phyloP scores from a whole-genome alignment of 1,140 invertebrate species.

The Mizuhopecten yessoensis region DNA sequence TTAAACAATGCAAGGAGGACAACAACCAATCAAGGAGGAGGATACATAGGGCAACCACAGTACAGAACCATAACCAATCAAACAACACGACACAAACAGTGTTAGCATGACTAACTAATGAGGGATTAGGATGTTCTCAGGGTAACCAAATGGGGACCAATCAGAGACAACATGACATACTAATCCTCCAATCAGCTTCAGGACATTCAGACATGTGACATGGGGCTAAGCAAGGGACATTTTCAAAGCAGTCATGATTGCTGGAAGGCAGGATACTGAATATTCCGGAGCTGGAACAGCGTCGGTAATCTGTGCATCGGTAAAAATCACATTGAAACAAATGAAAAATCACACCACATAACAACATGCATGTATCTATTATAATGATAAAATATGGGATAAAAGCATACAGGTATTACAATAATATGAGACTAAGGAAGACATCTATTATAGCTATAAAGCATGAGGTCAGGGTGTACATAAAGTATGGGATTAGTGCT shows the following conservation, averaged over 20 bases:
- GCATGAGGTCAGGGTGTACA: no score
- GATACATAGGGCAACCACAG: not conserved
- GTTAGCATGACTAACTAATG: not conserved
- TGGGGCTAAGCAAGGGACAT: not conserved
- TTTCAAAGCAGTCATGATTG: not conserved
- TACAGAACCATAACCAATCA: not conserved
- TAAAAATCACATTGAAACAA: constrained; percentile 7
- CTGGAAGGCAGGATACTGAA: not conserved
- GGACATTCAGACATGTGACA: not conserved
- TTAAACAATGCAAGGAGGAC: not conserved
- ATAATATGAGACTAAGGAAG: no score
- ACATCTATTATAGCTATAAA: no score
- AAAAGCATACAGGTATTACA: no score
- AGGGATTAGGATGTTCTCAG: not conserved
- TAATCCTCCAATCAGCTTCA: constrained; percentile 33
- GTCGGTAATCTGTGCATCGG: constrained; percentile 13
- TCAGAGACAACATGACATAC: constrained; percentile 22
- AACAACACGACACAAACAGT: not conserved
- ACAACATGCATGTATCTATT: not conserved
- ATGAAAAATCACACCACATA: not conserved
- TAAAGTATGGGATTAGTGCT: no score
- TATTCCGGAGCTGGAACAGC: not conserved
- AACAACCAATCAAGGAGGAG: not conserved
- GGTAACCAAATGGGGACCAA: constrained; percentile 1
- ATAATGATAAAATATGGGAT: no score